Evolutionary conservation across 2,113 vertebrate genomes (phyloP), one percentile per base, ranked within the genome.

Genomic region (Electrona antarctica): DNA sequence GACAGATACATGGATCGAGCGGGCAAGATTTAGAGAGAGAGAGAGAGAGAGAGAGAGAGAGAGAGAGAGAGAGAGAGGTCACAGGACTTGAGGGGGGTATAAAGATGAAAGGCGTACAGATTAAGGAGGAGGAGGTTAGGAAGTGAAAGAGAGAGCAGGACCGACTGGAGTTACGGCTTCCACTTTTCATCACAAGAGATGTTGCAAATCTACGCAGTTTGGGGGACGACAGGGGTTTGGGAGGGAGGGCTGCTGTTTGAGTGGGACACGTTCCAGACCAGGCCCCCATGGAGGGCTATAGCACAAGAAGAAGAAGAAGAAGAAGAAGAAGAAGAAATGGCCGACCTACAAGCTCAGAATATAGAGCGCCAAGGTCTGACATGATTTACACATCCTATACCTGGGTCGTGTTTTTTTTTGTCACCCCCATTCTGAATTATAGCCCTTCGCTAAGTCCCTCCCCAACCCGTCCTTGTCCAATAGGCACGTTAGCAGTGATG

Each of bases 171-270:
- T 69, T 48, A 7, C 50, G 6, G 51, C 48, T 41, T 79, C 69
- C 46, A 1, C 75, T 87, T 86, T 86, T 77, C 84, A n/a, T 84
- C 73, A 61, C 50, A 60, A 57, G 73, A 83, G 51, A 54, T 13
- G 51, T 3, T 12, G 51, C 12, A 54, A 79, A 85, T 78, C 50
- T 0, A 64, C 79, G 81, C 69, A 83, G 82, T 76, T 54, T 50
- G 71, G 49, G 47, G 77, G 51, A 13, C 51, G 12, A 51, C 74
- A 62, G 69, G 69, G 33, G 60, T n/a, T 54, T 59, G 51, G 47
- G 56, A 55, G 41, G 21, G 47, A 41, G 46, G 0, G 12, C 29
- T 1, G n/a, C n/a, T n/a, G n/a, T 48, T 13, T 0, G 8, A 62
- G 49, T 21, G 56, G 71, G 54, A 55, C 56, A 28, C 58, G 70